phyloP scores from a whole-genome alignment of 1,140 invertebrate genomes.

The Steinernema khuongi region DNA sequence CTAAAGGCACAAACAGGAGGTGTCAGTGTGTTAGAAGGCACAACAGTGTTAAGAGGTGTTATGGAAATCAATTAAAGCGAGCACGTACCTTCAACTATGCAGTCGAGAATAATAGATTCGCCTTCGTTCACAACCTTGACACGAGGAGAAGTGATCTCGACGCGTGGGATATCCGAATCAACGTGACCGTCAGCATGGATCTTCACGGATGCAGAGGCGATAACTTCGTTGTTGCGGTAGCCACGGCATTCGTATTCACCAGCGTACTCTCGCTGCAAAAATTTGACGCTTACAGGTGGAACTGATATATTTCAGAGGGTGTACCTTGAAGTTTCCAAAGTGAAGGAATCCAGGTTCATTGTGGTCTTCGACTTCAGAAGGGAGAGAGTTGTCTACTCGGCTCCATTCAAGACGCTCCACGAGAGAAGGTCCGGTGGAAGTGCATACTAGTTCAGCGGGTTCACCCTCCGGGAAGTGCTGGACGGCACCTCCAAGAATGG shows the following conservation, averaged over 20 bases:
- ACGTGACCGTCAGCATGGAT: constrained; percentile 40
- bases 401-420: constrained; percentile 54
- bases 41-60: background rate
- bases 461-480: constrained; percentile 53
- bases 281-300: constrained; percentile 19
- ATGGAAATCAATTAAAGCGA: background rate
- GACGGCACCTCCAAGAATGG: constrained; percentile 51
- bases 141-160: constrained; percentile 52
- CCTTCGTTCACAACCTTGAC: constrained; percentile 55
- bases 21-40: constrained; percentile 22
- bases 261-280: constrained; percentile 41
- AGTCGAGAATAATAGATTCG: constrained; percentile 57
- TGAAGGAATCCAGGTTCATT: constrained; percentile 54
- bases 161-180: constrained; percentile 42
- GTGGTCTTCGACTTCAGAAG: constrained; percentile 51
- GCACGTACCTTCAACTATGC: constrained; percentile 52
- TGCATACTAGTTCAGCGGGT: constrained; percentile 51
- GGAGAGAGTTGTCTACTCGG: constrained; percentile 37
- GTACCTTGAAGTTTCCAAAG: constrained; percentile 53
- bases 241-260: constrained; percentile 58
- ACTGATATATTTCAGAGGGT: constrained; percentile 10
- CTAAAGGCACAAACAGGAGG: constrained; percentile 17
- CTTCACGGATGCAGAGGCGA: constrained; percentile 45
- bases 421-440: constrained; percentile 50
- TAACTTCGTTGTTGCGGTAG: constrained; percentile 50